A percentile compares a stretch with the other conserved stretches of the same genome.
Evolutionary conservation across 2,113 vertebrate species (phyloP).

Genomic region (Cervus canadensis): DNA sequence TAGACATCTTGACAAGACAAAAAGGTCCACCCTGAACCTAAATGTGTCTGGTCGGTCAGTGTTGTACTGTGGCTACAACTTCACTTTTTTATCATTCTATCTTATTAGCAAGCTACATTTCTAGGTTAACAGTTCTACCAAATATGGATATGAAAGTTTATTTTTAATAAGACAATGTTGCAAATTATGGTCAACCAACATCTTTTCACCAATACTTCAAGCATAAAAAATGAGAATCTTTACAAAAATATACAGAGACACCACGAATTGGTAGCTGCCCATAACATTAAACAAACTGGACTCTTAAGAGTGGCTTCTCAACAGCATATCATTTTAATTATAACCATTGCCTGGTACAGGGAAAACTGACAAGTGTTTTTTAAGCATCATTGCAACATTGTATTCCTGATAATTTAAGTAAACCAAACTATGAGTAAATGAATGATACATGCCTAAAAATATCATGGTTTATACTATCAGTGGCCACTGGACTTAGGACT

Average conservation of each 20-base stretch:
- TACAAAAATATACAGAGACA: slow-evolving; percentile 89
- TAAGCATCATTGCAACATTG: slow-evolving; percentile 86
- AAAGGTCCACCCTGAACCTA: slow-evolving; percentile 67
- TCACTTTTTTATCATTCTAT: slow-evolving; percentile 72
- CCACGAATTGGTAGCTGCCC: slow-evolving; percentile 86
- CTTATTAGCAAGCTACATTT: slow-evolving; percentile 76
- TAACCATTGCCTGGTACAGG: slow-evolving; percentile 83
- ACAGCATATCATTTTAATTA: slow-evolving; percentile 81
- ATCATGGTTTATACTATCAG: slow-evolving; percentile 82
- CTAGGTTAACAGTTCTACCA: slow-evolving; percentile 75
- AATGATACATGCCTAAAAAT: slow-evolving; percentile 85
- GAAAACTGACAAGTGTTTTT: slow-evolving; percentile 82
- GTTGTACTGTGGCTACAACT: slow-evolving; percentile 72
- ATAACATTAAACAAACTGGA: slow-evolving; percentile 83
- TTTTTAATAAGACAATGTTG: slow-evolving; percentile 81
- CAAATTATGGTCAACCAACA: slow-evolving; percentile 83
- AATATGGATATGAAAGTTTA: slow-evolving; percentile 76
- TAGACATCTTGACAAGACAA: slow-evolving; percentile 46
- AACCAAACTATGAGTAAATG: slow-evolving; percentile 85
- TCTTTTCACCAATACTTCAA: slow-evolving; percentile 81
- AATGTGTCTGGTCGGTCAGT: slow-evolving; percentile 67
- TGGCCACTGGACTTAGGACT: slow-evolving; percentile 95
- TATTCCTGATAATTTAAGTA: slow-evolving; percentile 87
- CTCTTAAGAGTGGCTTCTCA: slow-evolving; percentile 83
- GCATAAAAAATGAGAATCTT: slow-evolving; percentile 85